Evolutionary conservation across 2,888 invertebrate genomes (phyloP).

Genomic region (Acleris cristana): DNA sequence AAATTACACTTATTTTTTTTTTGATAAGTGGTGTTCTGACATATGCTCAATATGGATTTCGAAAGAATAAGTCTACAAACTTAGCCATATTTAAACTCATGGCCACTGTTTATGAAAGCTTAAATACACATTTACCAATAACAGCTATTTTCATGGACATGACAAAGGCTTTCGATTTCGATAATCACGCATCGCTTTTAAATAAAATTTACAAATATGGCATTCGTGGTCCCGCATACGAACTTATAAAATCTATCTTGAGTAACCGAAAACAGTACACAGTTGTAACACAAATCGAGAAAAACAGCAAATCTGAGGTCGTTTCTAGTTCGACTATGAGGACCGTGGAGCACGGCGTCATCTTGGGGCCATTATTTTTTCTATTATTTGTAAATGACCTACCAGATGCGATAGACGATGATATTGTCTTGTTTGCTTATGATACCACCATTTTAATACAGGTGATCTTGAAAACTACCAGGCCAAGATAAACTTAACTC

Average conservation of each 20-base stretch:
- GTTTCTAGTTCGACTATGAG: not conserved
- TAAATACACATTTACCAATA: not conserved
- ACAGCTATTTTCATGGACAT: constrained; percentile 13
- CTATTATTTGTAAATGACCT: not conserved
- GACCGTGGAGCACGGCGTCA: not conserved
- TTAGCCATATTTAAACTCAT: constrained; percentile 4
- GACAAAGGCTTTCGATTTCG: constrained; percentile 5
- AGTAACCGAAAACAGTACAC: not conserved
- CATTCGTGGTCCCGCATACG: constrained; percentile 1
- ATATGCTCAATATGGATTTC: constrained; percentile 2
- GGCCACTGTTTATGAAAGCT: constrained; percentile 3
- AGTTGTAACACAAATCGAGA: not conserved
- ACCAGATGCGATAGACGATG: not conserved
- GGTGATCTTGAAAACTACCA: not conserved
- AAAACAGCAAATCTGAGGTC: not conserved
- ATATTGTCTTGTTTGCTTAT: not conserved
- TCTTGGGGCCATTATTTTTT: not conserved
- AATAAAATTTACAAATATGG: constrained; percentile 2
- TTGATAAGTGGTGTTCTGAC: not conserved
- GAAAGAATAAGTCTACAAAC: constrained; percentile 6
- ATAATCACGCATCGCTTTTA: not conserved
- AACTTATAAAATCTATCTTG: constrained; percentile 5
- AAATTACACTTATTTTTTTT: not conserved
- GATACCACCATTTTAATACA: not conserved
- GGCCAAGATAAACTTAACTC: not conserved